Base-by-base conservation (phyloP, 2,888 invertebrate species). In the Coleophora flavipennella region DNA sequence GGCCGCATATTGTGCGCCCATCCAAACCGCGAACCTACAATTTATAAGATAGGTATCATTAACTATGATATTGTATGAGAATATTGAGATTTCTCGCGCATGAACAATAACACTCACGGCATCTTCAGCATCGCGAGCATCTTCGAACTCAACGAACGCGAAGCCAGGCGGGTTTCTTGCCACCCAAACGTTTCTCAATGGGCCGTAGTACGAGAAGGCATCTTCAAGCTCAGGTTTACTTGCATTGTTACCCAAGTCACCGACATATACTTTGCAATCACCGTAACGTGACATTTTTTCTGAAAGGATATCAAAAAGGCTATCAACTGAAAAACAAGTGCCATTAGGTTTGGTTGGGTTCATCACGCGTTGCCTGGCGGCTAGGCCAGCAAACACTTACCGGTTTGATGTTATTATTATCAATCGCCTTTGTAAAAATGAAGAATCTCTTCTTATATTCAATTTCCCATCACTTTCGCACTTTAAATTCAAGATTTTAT, bases 221-320 rank as follows among this genome's bases (percentile, higher is more conserved):
- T 95, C 94, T 81, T 97, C 97, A 41, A 96, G 86, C 76, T 96
- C 96, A 59, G 95, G 94, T 80, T 96, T 96, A 44, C 95, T 93
- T 27, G 97, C 96, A 59, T 89, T 92, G 62, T 91, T 92, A 35
- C 97, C 96, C 64, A 98, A 87, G 84, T 97, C 97, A 39, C 97
- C 98, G 14, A 98, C 96, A 76, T 97, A 98, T 35, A 97, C 93
- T 79, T 97, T 97, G 65, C 96, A 95, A 79, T 96, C 96, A 51
- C 92, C 91, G 66, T 92, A 91, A 42, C 93, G 88, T 50, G 92
- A 92, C 91, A 92, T 92, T 67, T 77, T 78, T 42, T 39, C 49
- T 57, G 46, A 31, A 50, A 29, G 4, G 29, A 29, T 29, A 29
- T 9, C 28, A 35, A 35, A 35, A 26, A 12, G 25, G 8, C 8